phyloP scores from a whole-genome alignment of 1,140 invertebrate species.

The Hyles euphorbiae region DNA sequence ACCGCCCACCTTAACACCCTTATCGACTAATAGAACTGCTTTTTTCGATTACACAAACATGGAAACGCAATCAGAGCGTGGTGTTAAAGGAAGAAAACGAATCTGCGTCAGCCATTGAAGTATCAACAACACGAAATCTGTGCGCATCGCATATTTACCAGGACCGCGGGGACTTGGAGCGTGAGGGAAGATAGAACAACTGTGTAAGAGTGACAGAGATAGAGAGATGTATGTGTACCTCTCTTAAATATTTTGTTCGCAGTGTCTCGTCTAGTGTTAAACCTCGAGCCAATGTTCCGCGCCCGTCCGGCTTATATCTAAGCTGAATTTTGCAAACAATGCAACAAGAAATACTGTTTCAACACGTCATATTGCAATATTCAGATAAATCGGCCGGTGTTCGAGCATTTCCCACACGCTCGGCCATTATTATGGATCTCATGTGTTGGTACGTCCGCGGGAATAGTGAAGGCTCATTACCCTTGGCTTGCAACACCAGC shows the following conservation, averaged over 20 bases:
- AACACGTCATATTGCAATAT: conserved; percentile 35
- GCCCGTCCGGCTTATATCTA: neutral
- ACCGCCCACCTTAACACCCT: conserved; percentile 25
- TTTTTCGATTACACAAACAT: conserved; percentile 34
- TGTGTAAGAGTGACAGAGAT: too few species aligned
- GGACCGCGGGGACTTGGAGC: too few species aligned
- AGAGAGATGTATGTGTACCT: too few species aligned
- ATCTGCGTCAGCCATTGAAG: conserved; percentile 14
- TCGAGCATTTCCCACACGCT: conserved; percentile 45
- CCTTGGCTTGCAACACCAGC: conserved; percentile 23
- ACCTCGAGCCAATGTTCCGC: too few species aligned
- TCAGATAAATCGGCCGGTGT: conserved; percentile 25
- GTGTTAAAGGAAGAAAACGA: conserved; percentile 24
- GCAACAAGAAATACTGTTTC: conserved; percentile 26
- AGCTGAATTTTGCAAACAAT: conserved; percentile 14
- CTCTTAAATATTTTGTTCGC: too few species aligned
- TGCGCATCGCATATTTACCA: neutral
- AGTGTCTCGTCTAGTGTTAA: too few species aligned
- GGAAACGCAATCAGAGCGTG: conserved; percentile 38
- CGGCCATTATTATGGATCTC: conserved; percentile 36
- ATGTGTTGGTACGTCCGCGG: conserved; percentile 22
- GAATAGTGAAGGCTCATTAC: conserved; percentile 26
- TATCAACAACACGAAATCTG: neutral
- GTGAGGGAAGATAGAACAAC: too few species aligned
- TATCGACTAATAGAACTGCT: conserved; percentile 23